Evolutionary conservation across 1,140 invertebrate species (phyloP), one percentile per base, ranked within the genome.

Genomic region (Drosophila melanica): DNA sequence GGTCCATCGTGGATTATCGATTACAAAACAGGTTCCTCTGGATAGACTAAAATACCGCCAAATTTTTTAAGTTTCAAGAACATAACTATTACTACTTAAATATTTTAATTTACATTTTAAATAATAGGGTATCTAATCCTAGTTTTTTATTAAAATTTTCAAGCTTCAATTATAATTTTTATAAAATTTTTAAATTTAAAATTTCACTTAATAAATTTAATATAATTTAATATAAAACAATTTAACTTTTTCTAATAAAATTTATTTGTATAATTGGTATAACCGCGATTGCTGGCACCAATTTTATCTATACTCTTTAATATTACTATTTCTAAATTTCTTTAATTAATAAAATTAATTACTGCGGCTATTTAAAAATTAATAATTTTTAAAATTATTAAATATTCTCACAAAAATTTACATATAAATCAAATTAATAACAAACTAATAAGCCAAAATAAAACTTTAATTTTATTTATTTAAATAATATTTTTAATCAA

Each of bases 71-170:
- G 89, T 93, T 94, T 93, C 75, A 92, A 93, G 85, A 92, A 27
- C 27, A 27, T 7, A 27, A 27, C 27, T 27, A 27, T 27, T 27
- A 27, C 27, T 27, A 27, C 27, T 86, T 81, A 75, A 90, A 71
- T 77, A 75, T 58, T 69, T 62, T 69, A 78, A 78, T 77, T 92
- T 91, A 74, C 39, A 77, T 74, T 76, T 73, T 68, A 74, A 91
- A 93, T 94, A 94, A 93, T 93, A 93, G 93, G 93, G 94, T 94
- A 94, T 95, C 93, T 94, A 94, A 94, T 94, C 93, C 94, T 79
- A 86, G 81, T 86, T 86, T 86, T 67, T 86, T 4, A 71, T 74
- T 69, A 80, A 75, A 72, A 67, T 82, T 90, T 84, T 50, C 3
- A 72, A 79, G 65, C 12, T 78, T 84, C 53, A 79, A 72, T 76